phyloP scores from a whole-genome alignment of 2,113 vertebrate species.

The Glareola pratincola region DNA sequence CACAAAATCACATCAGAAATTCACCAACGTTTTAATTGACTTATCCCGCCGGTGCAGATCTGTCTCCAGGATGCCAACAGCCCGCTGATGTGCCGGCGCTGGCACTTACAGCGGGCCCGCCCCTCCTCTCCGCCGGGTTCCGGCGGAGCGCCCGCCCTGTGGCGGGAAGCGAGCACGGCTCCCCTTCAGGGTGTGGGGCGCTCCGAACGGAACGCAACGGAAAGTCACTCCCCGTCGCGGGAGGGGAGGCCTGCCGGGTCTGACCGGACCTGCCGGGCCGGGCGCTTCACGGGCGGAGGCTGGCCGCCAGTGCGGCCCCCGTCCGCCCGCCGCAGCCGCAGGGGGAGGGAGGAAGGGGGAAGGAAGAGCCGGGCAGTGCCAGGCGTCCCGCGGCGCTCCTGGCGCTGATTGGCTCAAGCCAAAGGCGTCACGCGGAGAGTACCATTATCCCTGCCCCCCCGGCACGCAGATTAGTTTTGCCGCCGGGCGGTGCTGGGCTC shows the following conservation, averaged over 20 bases:
- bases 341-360: fast-evolving
- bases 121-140: fast-evolving
- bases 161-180: too few species aligned
- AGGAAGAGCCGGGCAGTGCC: too few species aligned
- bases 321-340: too few species aligned
- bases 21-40: neutral
- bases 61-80: neutral
- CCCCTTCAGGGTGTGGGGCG: too few species aligned
- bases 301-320: too few species aligned
- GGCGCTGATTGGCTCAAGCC: neutral
- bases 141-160: too few species aligned
- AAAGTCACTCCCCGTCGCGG: neutral
- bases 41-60: neutral
- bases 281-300: fast-evolving
- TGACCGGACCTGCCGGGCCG: fast-evolving
- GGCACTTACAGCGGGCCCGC: too few species aligned
- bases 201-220: too few species aligned
- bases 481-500: fast-evolving
- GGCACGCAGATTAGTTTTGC: neutral
- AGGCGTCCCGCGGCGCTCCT: fast-evolving
- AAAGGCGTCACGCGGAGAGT: fast-evolving
- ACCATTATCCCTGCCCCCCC: neutral
- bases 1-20: neutral
- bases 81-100: fast-evolving
- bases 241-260: too few species aligned